Percentiles rank a stretch among this genome's conserved stretches.
phyloP scores from a whole-genome alignment of 2,797 vertebrate genomes.

The Sebastes oblongus region DNA sequence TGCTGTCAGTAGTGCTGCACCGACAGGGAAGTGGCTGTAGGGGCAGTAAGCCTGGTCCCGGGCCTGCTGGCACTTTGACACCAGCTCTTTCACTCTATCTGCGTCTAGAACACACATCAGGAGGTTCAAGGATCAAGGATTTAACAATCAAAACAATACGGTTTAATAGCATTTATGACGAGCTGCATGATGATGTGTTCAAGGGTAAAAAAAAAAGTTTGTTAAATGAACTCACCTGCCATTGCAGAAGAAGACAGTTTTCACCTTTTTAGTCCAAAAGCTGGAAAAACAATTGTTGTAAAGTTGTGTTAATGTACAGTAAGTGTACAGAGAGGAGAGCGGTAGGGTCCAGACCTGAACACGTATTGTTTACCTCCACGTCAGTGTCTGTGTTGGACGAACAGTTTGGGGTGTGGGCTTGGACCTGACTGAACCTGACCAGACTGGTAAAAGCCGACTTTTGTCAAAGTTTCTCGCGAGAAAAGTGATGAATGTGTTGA shows the following conservation, averaged over 20 bases:
- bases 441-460: background rate
- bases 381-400: slow-evolving; percentile 23
- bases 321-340: too few relatives aligned
- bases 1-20: slow-evolving; percentile 80
- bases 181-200: too few relatives aligned
- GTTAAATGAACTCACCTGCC: slow-evolving; percentile 56
- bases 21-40: slow-evolving; percentile 81
- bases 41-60: slow-evolving; percentile 81
- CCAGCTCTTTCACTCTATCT: slow-evolving; percentile 74
- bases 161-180: background rate
- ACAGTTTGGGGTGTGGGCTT: background rate
- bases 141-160: background rate
- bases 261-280: background rate
- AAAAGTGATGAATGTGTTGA: too few relatives aligned
- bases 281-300: background rate
- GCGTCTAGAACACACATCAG: background rate
- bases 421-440: too few relatives aligned
- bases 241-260: slow-evolving; percentile 24
- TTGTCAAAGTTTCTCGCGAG: slow-evolving; percentile 24
- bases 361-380: slow-evolving; percentile 10
- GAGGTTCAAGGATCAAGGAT: background rate
- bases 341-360: too few relatives aligned
- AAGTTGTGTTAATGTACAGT: too few relatives aligned
- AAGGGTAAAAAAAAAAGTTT: background rate
- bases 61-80: slow-evolving; percentile 79